A percentile compares a stretch with the other conserved stretches of the same genome.
Conservation (phyloP, 2,113 vertebrate species). For the Psittacus erithacus region DNA sequence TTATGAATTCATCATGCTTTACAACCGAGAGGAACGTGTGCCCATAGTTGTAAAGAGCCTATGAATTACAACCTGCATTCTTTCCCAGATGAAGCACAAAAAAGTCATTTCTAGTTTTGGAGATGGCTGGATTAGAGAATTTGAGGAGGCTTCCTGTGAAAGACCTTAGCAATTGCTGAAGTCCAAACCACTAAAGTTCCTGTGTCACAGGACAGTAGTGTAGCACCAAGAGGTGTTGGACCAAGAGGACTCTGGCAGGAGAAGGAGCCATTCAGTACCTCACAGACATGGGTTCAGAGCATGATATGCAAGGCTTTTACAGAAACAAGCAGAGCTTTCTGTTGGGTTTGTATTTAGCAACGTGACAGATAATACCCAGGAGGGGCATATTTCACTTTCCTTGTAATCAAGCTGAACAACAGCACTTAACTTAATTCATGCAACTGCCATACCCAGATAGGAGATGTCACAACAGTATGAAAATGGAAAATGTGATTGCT, state of each 20-base stretch:
- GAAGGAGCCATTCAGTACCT: not conserved
- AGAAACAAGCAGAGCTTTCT: not conserved
- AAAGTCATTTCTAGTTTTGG: not conserved
- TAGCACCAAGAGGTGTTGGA: not conserved
- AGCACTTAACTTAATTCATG: slow-evolving; percentile 61
- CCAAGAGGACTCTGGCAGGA: not conserved
- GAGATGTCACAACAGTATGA: slow-evolving; percentile 45
- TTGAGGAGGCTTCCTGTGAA: not conserved
- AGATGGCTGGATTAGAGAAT: not conserved
- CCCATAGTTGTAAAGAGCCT: not conserved
- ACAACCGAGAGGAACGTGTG: not conserved
- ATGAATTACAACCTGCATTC: not conserved
- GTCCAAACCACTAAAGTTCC: not conserved
- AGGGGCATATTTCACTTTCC: slow-evolving; percentile 40
- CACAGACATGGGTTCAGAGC: not conserved
- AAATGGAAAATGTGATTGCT: slow-evolving; percentile 10
- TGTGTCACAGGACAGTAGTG: not conserved
- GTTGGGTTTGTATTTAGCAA: not conserved
- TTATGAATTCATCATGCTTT: not conserved
- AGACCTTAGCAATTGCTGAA: not conserved
- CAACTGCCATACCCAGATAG: slow-evolving; percentile 19
- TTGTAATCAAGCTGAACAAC: slow-evolving; percentile 59
- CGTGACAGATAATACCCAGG: not conserved
- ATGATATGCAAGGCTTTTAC: not conserved
- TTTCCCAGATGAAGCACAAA: not conserved